phyloP scores from a whole-genome alignment of 2,797 vertebrate genomes.

The Nannoperca australis region DNA sequence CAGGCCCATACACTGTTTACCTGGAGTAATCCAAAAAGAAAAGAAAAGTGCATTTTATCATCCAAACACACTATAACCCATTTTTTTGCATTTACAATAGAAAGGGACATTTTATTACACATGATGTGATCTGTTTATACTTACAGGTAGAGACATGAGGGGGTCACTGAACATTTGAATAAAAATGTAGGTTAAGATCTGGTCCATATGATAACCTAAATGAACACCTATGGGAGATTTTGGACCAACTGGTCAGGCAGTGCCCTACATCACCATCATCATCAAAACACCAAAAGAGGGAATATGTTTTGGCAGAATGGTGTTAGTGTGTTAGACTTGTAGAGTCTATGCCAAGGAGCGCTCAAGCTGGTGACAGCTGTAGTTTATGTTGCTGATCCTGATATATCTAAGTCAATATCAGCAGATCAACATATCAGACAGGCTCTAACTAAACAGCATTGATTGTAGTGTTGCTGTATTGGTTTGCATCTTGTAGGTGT shows the following conservation, averaged over 20 bases:
- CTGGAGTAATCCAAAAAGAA: slow-evolving; percentile 58
- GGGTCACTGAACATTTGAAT: background rate
- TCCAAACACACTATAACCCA: background rate
- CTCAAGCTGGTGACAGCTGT: slow-evolving; percentile 16
- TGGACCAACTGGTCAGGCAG: background rate
- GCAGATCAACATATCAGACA: background rate
- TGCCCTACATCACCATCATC: background rate
- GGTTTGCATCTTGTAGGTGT: background rate
- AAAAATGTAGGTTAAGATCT: background rate
- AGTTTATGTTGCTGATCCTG: background rate
- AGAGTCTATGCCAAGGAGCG: background rate
- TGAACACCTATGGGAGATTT: background rate
- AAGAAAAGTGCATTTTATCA: background rate
- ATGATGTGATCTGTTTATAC: background rate
- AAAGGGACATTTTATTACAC: background rate
- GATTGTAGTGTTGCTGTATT: background rate
- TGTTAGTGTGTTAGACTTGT: background rate
- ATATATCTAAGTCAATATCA: slow-evolving; percentile 4
- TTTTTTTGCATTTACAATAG: background rate
- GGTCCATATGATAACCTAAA: background rate
- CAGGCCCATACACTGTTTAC: slow-evolving; percentile 95
- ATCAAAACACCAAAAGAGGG: background rate
- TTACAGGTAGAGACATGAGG: background rate
- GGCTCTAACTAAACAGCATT: background rate
- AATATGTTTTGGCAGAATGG: background rate